These are phyloP conservation scores for Sesamia inferens DNA, from an alignment of 2,888 invertebrate genomes.

Conservation along the genomic window DNA sequence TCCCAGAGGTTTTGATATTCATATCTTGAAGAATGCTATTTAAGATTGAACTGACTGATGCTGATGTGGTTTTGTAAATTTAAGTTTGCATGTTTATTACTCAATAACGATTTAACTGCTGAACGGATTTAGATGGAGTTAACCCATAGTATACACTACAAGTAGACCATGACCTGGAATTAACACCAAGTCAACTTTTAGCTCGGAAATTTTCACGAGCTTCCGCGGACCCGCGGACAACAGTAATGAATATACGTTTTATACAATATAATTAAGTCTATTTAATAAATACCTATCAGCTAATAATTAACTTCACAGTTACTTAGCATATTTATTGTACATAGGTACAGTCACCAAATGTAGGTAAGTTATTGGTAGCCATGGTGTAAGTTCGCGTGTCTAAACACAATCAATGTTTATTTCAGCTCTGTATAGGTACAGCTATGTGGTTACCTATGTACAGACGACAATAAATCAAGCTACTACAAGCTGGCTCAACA, in stretches of 20 bases:
- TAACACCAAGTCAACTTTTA: not conserved
- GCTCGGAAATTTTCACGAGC: not conserved
- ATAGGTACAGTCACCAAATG: not conserved
- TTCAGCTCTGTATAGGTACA: slow-evolving; percentile 8
- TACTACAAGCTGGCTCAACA: too few relatives aligned
- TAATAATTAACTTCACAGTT: slow-evolving; percentile 20
- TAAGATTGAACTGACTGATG: not conserved
- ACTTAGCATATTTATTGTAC: slow-evolving; percentile 23
- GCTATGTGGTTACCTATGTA: slow-evolving; percentile 10
- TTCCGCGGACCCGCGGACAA: not conserved
- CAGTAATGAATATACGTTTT: not conserved
- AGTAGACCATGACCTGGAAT: not conserved
- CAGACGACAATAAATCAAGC: too few relatives aligned
- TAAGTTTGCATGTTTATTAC: not conserved
- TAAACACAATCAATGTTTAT: slow-evolving; percentile 41
- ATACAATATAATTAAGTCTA: not conserved
- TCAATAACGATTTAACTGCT: not conserved
- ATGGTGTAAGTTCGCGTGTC: slow-evolving; percentile 52
- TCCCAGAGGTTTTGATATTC: not conserved
- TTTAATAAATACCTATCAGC: slow-evolving; percentile 9
- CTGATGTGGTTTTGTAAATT: not conserved
- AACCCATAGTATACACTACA: not conserved
- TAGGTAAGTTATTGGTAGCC: slow-evolving; percentile 9
- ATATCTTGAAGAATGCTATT: too few relatives aligned
- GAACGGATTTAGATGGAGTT: not conserved